These are phyloP conservation scores for Zaprionus nigranus DNA, from an alignment of 1,140 invertebrate species.

Conservation along the genomic window DNA sequence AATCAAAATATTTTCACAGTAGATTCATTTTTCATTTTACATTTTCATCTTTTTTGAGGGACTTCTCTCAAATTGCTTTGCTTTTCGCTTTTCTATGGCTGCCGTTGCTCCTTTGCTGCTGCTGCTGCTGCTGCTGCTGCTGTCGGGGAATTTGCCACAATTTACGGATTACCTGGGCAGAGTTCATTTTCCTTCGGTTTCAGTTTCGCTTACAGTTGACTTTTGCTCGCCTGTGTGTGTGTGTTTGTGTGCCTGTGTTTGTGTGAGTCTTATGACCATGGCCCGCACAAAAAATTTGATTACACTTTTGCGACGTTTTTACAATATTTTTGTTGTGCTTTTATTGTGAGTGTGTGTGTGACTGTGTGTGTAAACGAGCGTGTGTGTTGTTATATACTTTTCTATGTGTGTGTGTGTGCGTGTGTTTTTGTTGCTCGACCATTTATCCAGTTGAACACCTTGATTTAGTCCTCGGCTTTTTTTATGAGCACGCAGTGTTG, in stretches of 20 bases:
- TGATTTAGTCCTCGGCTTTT: constrained; percentile 38
- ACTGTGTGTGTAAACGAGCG: neutral
- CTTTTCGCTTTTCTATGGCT: too few species aligned
- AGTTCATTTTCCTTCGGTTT: neutral
- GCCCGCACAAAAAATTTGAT: constrained; percentile 38
- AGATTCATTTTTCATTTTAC: neutral
- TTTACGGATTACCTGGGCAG: neutral
- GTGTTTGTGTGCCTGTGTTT: neutral
- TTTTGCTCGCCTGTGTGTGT: neutral
- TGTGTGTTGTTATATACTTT: neutral
- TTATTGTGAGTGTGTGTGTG: constrained; percentile 2
- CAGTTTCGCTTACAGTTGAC: neutral
- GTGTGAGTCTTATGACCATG: constrained; percentile 30
- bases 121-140: too few species aligned
- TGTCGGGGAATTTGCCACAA: constrained; percentile 1
- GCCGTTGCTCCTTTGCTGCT: too few species aligned
- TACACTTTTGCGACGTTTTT: constrained; percentile 30
- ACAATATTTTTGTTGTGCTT: constrained; percentile 26
- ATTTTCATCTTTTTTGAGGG: neutral
- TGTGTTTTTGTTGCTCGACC: constrained; percentile 11
- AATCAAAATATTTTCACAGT: constrained; percentile 1
- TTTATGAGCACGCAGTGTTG: constrained; percentile 25
- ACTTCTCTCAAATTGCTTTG: neutral
- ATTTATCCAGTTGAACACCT: constrained; percentile 47
- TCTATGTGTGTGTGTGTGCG: neutral